Evolutionary conservation across 2,888 invertebrate genomes (phyloP).

Genomic region (Torymus auratus): DNA sequence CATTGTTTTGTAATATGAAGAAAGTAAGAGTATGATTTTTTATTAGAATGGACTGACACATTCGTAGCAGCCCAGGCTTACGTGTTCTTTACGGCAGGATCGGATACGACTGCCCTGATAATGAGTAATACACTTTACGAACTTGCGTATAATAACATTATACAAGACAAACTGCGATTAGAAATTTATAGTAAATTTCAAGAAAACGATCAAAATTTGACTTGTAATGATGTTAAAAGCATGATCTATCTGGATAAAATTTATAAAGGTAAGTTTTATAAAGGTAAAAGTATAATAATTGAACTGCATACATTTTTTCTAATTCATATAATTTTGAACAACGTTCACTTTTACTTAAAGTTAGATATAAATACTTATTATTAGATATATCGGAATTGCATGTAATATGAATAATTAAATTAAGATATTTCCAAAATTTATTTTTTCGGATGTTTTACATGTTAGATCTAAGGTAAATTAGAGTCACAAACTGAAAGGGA

Average conservation of each 20-base stretch:
- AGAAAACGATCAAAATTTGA: constrained; percentile 73
- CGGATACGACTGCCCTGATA: constrained; percentile 76
- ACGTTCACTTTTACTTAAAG: no score
- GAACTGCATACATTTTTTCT: no score
- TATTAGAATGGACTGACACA: constrained; percentile 68
- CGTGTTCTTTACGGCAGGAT: constrained; percentile 77
- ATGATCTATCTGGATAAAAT: constrained; percentile 75
- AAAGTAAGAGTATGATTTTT: neutral
- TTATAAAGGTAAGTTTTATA: constrained; percentile 52
- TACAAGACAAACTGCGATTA: constrained; percentile 72
- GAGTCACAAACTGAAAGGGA: no score
- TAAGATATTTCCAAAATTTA: no score
- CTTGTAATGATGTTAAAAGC: constrained; percentile 73
- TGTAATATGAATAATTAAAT: no score
- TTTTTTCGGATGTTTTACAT: no score
- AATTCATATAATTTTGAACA: no score
- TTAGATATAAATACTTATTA: no score
- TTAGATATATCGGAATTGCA: no score
- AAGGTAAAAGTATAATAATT: no score
- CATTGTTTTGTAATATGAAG: neutral
- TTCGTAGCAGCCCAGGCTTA: constrained; percentile 73
- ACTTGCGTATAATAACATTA: constrained; percentile 72
- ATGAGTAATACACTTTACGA: constrained; percentile 75
- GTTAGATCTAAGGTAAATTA: no score
- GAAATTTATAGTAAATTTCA: constrained; percentile 69